Percentiles rank a stretch among this genome's conserved stretches.
These are phyloP conservation scores for Temnothorax longispinosus DNA, from an alignment of 1,140 invertebrate genomes.

Conservation along the genomic window DNA sequence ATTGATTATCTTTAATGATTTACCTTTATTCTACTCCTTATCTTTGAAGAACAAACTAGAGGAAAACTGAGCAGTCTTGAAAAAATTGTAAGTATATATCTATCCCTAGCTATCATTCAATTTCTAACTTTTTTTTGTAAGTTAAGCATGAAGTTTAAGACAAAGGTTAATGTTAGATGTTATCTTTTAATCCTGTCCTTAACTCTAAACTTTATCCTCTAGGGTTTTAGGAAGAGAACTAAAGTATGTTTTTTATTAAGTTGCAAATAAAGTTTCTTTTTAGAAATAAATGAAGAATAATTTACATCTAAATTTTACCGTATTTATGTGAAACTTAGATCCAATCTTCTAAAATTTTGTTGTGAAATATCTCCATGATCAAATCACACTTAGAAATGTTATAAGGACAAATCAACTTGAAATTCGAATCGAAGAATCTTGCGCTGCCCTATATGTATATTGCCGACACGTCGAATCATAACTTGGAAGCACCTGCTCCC, in stretches of 20 bases:
- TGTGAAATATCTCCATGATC: neutral
- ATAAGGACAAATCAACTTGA: neutral
- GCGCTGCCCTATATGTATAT: slow-evolving; percentile 7
- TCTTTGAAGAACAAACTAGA: neutral
- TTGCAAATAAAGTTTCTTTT: slow-evolving; percentile 12
- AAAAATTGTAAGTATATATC: neutral
- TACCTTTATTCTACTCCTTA: neutral
- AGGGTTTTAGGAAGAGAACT: neutral
- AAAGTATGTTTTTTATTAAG: neutral
- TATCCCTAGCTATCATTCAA: slow-evolving; percentile 3
- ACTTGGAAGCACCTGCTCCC: slow-evolving; percentile 61
- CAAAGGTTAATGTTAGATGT: slow-evolving; percentile 3
- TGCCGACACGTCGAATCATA: slow-evolving; percentile 65
- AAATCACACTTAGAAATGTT: neutral
- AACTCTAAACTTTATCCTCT: slow-evolving; percentile 1
- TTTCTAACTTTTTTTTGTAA: slow-evolving; percentile 7
- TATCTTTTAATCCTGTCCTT: slow-evolving; percentile 1
- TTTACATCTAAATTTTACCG: neutral
- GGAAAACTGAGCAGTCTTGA: slow-evolving; percentile 8
- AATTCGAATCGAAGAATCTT: slow-evolving; percentile 31
- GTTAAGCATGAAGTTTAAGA: slow-evolving; percentile 20
- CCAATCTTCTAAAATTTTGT: neutral
- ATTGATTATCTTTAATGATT: slow-evolving; percentile 27
- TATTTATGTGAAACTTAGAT: neutral
- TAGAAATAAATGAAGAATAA: neutral